Base-by-base conservation (phyloP, 2,797 vertebrate genomes). In the Euthynnus affinis region DNA sequence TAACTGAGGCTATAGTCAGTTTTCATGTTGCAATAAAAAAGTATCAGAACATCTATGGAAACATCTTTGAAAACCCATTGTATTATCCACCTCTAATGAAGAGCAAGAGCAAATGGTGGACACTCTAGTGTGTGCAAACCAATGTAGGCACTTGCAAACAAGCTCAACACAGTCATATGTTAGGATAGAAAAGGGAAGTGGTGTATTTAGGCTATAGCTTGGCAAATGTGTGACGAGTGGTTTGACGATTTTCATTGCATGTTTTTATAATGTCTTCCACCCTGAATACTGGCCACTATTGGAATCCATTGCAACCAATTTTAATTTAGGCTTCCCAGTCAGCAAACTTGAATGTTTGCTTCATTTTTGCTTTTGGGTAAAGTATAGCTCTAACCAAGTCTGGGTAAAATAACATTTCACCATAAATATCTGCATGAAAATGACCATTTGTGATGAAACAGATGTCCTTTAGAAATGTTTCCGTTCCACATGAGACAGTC, bases 391-490 rank as follows among this genome's bases (percentile, higher is more conserved):
- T 17, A 49, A 66, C 27, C 77, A 29, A 8, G 34, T 67, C 48
- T 46, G 15, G 12, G 22, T 44, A 46, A 72, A 42, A 55, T 40
- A 71, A 58, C n/a, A 49, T 9, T 1, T 80, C 58, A 55, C 18
- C 37, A 37, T 69, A 37, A 65, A 62, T 13, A 55, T 46, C 61
- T 56, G 17, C 12, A 37, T 60, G 59, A 40, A 46, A 75, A 67
- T 67, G n/a, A 64, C 29, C 18, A 15, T 25, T 9, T n/a, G 12
- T 40, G 44, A 62, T 68, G 32, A 71, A 80, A 57, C 71, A 83
- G 63, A 61, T 74, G 76, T 71, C 14, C 55, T 49, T 58, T 48
- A 14, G 15, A 58, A 62, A 56, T 6, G 46, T 51, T 0, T 70
- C 40, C 0, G 1, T 25, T n/a, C 48, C 65, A 22, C 72, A 58